phyloP scores from a whole-genome alignment of 2,113 vertebrate species.

The Tauraco erythrolophus region DNA sequence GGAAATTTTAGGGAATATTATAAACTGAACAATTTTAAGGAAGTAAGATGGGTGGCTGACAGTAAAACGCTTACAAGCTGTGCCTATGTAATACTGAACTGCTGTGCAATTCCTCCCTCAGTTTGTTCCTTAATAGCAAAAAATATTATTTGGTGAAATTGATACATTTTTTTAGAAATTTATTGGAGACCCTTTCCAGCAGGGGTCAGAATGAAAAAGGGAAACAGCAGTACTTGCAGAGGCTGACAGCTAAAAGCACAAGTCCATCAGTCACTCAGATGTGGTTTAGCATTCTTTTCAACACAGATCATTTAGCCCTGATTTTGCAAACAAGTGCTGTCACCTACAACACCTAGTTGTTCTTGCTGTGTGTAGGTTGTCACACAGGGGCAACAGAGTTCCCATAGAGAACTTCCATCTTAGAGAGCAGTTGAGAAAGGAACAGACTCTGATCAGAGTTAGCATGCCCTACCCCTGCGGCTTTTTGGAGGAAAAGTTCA shows the following conservation, averaged over 20 bases:
- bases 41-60: background rate
- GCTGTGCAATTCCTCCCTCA: background rate
- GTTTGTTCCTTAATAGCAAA: background rate
- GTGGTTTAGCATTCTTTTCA: constrained; percentile 2
- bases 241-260: background rate
- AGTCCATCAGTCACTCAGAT: background rate
- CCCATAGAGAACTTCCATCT: background rate
- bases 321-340: constrained; percentile 18
- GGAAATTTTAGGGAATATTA: constrained; percentile 9
- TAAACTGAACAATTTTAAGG: background rate
- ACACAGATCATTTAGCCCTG: background rate
- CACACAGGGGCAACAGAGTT: background rate
- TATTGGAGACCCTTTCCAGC: background rate
- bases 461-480: background rate
- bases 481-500: constrained; percentile 49
- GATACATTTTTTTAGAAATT: background rate
- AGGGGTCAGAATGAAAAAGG: background rate
- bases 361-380: background rate
- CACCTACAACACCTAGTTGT: background rate
- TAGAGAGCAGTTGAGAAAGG: background rate
- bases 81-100: background rate
- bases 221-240: background rate
- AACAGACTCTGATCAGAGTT: background rate
- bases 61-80: background rate
- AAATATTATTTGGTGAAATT: background rate